Percentiles rank a stretch among this genome's conserved stretches.
These are phyloP conservation scores for Anguilla marmorata DNA, from an alignment of 2,797 vertebrate genomes.

Conservation along the genomic window DNA sequence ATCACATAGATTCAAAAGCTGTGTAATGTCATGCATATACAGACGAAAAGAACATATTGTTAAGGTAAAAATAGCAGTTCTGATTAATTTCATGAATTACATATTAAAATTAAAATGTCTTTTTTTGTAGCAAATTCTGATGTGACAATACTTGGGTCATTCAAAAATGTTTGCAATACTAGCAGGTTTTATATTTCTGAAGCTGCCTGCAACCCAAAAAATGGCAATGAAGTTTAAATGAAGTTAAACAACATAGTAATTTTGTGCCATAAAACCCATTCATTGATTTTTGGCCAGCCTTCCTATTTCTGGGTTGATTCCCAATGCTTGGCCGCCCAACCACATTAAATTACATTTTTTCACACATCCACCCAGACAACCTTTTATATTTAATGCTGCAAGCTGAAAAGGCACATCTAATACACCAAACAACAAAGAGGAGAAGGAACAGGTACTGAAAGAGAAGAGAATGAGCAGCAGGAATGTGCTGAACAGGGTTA, in stretches of 20 bases:
- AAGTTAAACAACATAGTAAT: not conserved
- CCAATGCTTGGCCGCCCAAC: not conserved
- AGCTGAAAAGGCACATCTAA: not conserved
- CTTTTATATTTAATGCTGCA: not conserved
- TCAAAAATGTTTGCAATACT: not conserved
- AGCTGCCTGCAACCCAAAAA: not conserved
- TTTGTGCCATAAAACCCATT: not conserved
- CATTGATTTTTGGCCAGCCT: not conserved
- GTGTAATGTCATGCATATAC: not conserved
- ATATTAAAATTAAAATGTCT: not conserved
- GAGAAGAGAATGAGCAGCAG: not conserved
- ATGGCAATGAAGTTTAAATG: not conserved
- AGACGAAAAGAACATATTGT: not conserved
- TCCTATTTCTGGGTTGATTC: not conserved
- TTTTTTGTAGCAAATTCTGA: not conserved
- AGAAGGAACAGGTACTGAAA: not conserved
- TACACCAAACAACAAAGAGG: not conserved
- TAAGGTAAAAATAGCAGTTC: not conserved
- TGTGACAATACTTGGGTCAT: not conserved
- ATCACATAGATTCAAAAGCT: not conserved
- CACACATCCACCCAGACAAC: too few relatives aligned
- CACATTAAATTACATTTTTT: not conserved
- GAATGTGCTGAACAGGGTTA: not conserved
- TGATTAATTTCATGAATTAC: not conserved
- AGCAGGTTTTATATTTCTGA: not conserved